Conservation (phyloP, 2,888 invertebrate genomes). For the Brenthis daphne region DNA sequence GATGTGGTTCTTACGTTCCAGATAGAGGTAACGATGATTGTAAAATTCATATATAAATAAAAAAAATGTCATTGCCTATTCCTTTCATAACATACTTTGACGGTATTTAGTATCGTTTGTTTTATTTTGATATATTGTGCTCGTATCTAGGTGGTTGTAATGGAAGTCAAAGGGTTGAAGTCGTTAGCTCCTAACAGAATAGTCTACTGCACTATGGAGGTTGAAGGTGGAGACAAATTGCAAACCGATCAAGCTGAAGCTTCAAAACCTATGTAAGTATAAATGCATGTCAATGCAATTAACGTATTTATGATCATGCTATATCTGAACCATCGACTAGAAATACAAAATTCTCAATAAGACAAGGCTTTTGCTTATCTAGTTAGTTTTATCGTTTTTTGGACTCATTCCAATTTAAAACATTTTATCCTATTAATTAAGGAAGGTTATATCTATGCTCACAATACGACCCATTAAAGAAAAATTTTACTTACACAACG, state of each 20-base stretch:
- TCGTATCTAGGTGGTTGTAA: conserved; percentile 92
- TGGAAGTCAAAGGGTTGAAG: conserved; percentile 99
- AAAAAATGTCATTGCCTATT: not conserved
- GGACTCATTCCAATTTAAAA: too few species aligned
- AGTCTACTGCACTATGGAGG: conserved; percentile 99
- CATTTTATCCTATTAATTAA: too few species aligned
- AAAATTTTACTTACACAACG: too few species aligned
- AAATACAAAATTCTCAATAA: too few species aligned
- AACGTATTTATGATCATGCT: not conserved
- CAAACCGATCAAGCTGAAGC: conserved; percentile 99
- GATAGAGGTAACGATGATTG: conserved; percentile 88
- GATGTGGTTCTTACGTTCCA: conserved; percentile 99
- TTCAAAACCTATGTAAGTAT: conserved; percentile 95
- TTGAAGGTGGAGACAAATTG: conserved; percentile 98
- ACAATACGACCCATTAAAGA: too few species aligned
- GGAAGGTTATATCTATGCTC: too few species aligned
- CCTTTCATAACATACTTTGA: not conserved
- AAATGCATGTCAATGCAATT: too few species aligned
- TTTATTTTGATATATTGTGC: not conserved
- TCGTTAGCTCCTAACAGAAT: conserved; percentile 98
- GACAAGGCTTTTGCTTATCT: too few species aligned
- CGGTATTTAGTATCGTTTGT: not conserved
- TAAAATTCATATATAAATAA: not conserved
- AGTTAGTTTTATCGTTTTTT: too few species aligned
- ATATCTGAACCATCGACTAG: too few species aligned